These are phyloP conservation scores for Suillia variegata DNA, from an alignment of 2,888 invertebrate species.

Conservation along the genomic window DNA sequence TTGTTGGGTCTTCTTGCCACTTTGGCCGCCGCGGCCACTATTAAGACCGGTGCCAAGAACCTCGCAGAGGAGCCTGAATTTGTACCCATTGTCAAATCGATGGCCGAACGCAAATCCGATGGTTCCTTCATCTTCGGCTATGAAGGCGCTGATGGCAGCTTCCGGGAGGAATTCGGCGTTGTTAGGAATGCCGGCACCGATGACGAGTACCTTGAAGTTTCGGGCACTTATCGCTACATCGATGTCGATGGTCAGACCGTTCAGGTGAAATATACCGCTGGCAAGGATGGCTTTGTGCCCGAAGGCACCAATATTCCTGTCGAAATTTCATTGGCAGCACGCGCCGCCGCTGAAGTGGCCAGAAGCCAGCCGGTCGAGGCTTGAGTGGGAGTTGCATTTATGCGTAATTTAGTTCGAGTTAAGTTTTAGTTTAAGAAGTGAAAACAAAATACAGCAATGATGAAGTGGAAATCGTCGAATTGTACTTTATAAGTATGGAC, in stretches of 20 bases:
- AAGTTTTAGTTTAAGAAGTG: neutral
- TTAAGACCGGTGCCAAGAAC: neutral
- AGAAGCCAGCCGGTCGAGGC: slow-evolving; percentile 8
- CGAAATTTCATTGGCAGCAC: slow-evolving; percentile 38
- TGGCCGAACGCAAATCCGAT: slow-evolving; percentile 42
- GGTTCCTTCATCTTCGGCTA: slow-evolving; percentile 52
- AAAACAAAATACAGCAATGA: neutral
- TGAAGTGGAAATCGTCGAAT: slow-evolving; percentile 4
- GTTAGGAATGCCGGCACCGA: slow-evolving; percentile 37
- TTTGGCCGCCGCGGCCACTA: neutral
- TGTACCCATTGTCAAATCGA: slow-evolving; percentile 43
- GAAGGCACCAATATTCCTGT: slow-evolving; percentile 41
- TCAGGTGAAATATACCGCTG: slow-evolving; percentile 52
- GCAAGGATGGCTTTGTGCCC: slow-evolving; percentile 52
- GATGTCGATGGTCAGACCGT: slow-evolving; percentile 46
- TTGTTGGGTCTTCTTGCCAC: neutral
- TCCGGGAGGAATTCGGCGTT: slow-evolving; percentile 50
- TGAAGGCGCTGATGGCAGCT: slow-evolving; percentile 48
- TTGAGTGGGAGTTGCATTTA: neutral
- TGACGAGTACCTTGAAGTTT: slow-evolving; percentile 41
- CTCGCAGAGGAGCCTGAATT: slow-evolving; percentile 24
- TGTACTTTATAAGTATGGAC: slow-evolving; percentile 14
- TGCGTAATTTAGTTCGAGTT: too few species aligned
- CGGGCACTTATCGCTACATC: slow-evolving; percentile 50
- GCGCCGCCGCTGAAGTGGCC: slow-evolving; percentile 29